These are phyloP conservation scores for Zonotrichia albicollis DNA, from an alignment of 2,797 vertebrate species.

Conservation along the genomic window DNA sequence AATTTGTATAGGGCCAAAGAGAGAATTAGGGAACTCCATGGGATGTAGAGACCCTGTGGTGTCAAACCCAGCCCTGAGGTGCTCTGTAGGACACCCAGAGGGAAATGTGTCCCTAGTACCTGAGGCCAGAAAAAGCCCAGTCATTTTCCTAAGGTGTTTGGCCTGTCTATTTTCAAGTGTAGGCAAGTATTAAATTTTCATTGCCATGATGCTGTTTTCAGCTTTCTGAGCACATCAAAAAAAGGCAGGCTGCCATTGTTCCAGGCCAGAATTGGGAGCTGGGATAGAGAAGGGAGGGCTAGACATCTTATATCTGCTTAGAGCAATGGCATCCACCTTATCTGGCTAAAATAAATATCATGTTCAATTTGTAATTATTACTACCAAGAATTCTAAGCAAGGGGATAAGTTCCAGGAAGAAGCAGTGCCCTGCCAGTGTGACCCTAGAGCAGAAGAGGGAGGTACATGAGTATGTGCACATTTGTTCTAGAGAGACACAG, in stretches of 20 bases:
- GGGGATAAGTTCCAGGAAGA: background rate
- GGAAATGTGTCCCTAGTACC: background rate
- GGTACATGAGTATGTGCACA: fast-evolving
- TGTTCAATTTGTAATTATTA: background rate
- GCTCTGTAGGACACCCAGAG: background rate
- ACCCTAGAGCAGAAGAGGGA: background rate
- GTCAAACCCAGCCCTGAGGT: background rate
- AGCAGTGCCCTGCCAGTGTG: background rate
- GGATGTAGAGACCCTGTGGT: background rate
- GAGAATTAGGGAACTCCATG: background rate
- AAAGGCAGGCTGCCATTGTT: background rate
- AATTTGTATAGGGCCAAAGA: background rate
- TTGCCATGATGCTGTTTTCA: background rate
- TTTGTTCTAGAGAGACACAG: background rate
- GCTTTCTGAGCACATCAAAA: background rate
- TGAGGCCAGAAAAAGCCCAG: background rate
- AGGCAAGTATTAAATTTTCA: background rate
- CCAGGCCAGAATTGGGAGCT: background rate
- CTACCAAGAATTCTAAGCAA: background rate
- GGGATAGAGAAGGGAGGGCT: background rate
- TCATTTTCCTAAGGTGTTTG: background rate
- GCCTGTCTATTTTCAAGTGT: background rate
- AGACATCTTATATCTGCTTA: background rate
- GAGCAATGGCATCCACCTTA: background rate
- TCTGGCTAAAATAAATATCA: background rate